These are phyloP conservation scores for Thrips palmi DNA, from an alignment of 1,140 invertebrate genomes.

Conservation along the genomic window DNA sequence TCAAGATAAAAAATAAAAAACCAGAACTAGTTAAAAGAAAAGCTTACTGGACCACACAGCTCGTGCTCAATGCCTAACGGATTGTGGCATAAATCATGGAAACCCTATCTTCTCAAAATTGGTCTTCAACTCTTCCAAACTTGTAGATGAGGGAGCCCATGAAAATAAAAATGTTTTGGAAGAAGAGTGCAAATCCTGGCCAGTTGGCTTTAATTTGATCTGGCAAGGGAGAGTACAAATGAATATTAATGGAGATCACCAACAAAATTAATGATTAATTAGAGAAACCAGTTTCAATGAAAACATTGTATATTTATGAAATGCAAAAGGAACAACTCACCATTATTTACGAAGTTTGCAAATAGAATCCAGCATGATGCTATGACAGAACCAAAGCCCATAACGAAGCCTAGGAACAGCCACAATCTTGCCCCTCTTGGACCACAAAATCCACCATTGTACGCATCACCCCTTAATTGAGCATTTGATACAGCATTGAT, in stretches of 20 bases:
- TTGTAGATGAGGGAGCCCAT: conserved; percentile 78
- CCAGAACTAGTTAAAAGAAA: too few species aligned
- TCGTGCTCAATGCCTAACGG: too few species aligned
- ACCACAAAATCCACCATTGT: conserved; percentile 73
- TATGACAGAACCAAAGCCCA: conserved; percentile 90
- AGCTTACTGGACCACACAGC: too few species aligned
- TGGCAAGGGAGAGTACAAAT: background rate
- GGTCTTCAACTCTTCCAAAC: conserved; percentile 83
- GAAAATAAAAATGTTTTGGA: conserved; percentile 93
- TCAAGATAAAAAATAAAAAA: background rate
- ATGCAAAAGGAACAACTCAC: conserved; percentile 10
- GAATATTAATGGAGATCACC: conserved; percentile 2
- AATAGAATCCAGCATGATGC: conserved; percentile 93
- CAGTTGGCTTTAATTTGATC: conserved; percentile 28
- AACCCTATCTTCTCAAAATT: too few species aligned
- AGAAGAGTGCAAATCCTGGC: conserved; percentile 79
- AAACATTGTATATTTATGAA: background rate
- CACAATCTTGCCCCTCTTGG: conserved; percentile 79
- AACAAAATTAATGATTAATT: background rate
- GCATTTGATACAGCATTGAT: conserved; percentile 94
- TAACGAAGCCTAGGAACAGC: conserved; percentile 90
- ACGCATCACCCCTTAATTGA: conserved; percentile 73
- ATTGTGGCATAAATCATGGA: too few species aligned
- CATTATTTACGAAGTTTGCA: conserved; percentile 43
- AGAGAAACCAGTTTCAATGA: background rate